Conservation (phyloP, 1,140 invertebrate genomes). For the Eriosoma lanigerum region DNA sequence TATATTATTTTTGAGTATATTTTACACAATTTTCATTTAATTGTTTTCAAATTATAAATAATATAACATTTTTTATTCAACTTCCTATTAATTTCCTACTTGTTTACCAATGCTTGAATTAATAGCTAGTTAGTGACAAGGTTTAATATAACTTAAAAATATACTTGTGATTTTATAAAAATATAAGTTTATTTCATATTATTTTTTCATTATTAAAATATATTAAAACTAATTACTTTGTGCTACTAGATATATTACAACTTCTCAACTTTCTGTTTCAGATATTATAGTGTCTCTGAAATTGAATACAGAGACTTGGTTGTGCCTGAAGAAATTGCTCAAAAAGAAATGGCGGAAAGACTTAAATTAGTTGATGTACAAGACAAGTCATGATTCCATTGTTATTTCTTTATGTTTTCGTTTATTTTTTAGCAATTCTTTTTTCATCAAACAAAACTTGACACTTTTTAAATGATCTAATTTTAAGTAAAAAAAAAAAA, state of each 20-base stretch:
- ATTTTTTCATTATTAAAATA: not conserved
- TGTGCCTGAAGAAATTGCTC: slow-evolving; percentile 36
- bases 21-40: no score
- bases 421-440: slow-evolving; percentile 27
- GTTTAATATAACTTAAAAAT: no score
- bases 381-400: slow-evolving; percentile 37
- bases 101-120: no score
- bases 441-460: slow-evolving; percentile 24
- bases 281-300: slow-evolving; percentile 42
- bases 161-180: no score
- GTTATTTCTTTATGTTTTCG: slow-evolving; percentile 40
- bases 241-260: no score
- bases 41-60: no score
- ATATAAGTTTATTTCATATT: no score
- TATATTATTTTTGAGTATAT: no score
- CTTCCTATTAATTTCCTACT: no score
- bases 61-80: no score
- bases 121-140: no score
- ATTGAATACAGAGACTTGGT: slow-evolving; percentile 34
- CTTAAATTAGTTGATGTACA: slow-evolving; percentile 42
- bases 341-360: slow-evolving; percentile 48
- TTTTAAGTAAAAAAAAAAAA: slow-evolving; percentile 34
- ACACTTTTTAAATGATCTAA: slow-evolving; percentile 23
- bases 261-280: slow-evolving; percentile 5
- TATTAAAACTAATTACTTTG: no score